These are phyloP conservation scores for Microdon myrmicae DNA, from an alignment of 2,888 invertebrate genomes.

Conservation along the genomic window DNA sequence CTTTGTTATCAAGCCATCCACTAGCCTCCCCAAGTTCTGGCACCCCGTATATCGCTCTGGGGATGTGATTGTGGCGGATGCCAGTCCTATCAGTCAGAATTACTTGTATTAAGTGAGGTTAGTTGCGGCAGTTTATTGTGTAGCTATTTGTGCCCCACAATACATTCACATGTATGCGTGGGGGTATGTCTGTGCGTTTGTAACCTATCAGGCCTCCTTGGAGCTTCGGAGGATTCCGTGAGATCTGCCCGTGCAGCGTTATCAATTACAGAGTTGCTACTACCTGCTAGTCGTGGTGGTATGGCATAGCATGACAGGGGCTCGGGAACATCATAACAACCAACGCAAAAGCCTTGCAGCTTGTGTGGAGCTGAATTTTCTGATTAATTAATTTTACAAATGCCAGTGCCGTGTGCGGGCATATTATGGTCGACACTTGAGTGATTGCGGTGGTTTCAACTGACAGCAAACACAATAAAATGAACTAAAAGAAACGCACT, in stretches of 20 bases:
- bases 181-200: slow-evolving; percentile 9
- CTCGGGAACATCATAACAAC: slow-evolving; percentile 48
- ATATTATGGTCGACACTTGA: background rate
- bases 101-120: slow-evolving; percentile 52
- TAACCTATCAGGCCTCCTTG: slow-evolving; percentile 2
- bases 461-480: too few relatives aligned
- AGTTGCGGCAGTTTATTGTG: slow-evolving; percentile 49
- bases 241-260: too few relatives aligned
- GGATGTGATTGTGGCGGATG: slow-evolving; percentile 51
- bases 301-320: slow-evolving; percentile 42
- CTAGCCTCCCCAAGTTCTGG: slow-evolving; percentile 1
- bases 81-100: slow-evolving; percentile 48
- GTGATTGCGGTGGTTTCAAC: slow-evolving; percentile 13
- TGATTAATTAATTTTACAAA: slow-evolving; percentile 41
- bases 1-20: too few relatives aligned
- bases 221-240: too few relatives aligned
- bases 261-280: too few relatives aligned
- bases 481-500: too few relatives aligned
- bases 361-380: slow-evolving; percentile 38
- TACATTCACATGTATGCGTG: too few relatives aligned
- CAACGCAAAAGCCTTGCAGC: too few relatives aligned
- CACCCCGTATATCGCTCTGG: slow-evolving; percentile 40
- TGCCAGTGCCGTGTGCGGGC: background rate
- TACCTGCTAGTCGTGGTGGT: slow-evolving; percentile 24
- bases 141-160: slow-evolving; percentile 31